Evolutionary conservation across 1,140 invertebrate genomes (phyloP), one percentile per base, ranked within the genome.

Genomic region (Melitaea cinxia): DNA sequence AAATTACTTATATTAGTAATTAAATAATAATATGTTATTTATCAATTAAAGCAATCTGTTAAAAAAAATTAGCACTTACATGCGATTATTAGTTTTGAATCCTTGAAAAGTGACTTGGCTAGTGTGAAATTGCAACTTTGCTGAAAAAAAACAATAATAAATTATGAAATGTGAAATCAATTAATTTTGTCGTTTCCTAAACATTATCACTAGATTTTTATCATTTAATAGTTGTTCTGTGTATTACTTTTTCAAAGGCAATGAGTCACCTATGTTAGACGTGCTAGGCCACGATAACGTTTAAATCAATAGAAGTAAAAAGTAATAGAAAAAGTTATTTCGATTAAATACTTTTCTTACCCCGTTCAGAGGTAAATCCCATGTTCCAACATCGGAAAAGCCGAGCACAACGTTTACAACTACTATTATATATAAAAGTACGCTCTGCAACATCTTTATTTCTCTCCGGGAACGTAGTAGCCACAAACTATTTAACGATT

Each of bases 301-400:
- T 42, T 17, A 7, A 5, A 2, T n/a, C 9, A 17, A 1, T 42
- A 15, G 17, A 7, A 6, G 0, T 5, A 3, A 42, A 10, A 42
- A 42, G 1, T 42, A 42, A 0, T 15, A 17, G 7, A 17, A 3
- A 1, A 17, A 14, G 4, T 19, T 17, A 17, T 14, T n/a, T 24
- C 7, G 24, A 24, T 23, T 24, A 9, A 53, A 53, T 37, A 35
- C 12, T 53, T 59, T n/a, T 52, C 83, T 88, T 65, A 90, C 88
- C 75, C 85, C 88, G 65, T 68, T 78, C 35, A 90, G 70, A 61
- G 78, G 80, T 56, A 90, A 80, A 82, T 88, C 79, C 88, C 88
- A 90, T 80, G 82, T 88, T 75, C 88, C 88, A 23, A 90, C 76
- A 69, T 90, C 88, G 54, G 88, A 88, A 86, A 90, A 86, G 73